Evolutionary conservation across 1,140 invertebrate species (phyloP).

Genomic region (Drosophila pallidifrons): DNA sequence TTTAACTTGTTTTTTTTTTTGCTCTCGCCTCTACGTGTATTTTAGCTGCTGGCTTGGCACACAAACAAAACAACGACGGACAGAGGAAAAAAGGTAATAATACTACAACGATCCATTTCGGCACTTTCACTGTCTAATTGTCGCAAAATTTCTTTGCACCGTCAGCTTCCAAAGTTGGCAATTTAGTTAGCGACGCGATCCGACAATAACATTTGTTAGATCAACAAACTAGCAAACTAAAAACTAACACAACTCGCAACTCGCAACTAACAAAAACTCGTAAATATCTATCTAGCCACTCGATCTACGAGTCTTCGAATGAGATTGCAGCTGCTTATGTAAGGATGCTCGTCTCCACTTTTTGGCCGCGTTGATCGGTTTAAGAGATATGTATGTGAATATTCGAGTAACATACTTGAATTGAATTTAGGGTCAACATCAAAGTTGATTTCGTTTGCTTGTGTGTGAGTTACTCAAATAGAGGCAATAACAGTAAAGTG

Average conservation of each 20-base stretch:
- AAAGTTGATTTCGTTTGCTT: too few species aligned
- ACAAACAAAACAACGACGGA: constrained; percentile 1
- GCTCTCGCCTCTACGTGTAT: too few species aligned
- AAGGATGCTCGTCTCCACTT: neutral
- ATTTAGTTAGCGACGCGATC: neutral
- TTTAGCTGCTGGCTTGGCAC: constrained; percentile 13
- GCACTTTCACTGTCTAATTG: constrained; percentile 78
- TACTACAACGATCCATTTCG: constrained; percentile 61
- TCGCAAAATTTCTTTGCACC: constrained; percentile 66
- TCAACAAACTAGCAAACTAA: neutral
- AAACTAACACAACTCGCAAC: neutral
- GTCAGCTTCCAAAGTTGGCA: constrained; percentile 32
- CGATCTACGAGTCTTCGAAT: neutral
- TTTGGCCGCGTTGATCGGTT: too few species aligned
- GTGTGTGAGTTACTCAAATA: too few species aligned
- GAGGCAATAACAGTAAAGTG: too few species aligned
- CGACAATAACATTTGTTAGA: constrained; percentile 9
- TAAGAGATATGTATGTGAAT: too few species aligned
- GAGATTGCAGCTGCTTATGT: constrained; percentile 5
- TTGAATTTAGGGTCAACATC: too few species aligned
- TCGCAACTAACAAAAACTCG: neutral
- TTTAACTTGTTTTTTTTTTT: constrained; percentile 12
- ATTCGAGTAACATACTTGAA: too few species aligned
- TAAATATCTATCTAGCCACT: constrained; percentile 4
- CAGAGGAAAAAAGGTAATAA: constrained; percentile 32